Evolutionary conservation across 2,888 invertebrate species (phyloP), one percentile per base, ranked within the genome.

Genomic region (Oscheius sp.): DNA sequence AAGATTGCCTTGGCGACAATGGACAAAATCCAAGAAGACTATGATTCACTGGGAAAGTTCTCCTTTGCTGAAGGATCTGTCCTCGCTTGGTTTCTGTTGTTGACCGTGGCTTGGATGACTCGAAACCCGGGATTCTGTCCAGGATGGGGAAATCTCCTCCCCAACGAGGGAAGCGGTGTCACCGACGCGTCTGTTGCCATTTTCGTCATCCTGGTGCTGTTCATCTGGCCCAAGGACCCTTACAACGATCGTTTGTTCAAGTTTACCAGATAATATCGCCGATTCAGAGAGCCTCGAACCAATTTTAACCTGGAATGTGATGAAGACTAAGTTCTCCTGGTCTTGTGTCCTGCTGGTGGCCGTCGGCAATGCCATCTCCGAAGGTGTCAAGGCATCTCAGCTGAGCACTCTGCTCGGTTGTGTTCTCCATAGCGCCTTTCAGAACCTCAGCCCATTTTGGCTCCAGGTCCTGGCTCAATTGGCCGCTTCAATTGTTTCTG

Each of bases 251-350:
- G 46, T 46, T 16, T 21, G 56, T 49, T 13, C 13, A 49, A 2
- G 3, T 49, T 49, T 49, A 18, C 13, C 6, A 16, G 21, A 21
- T 7, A 13, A 49, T 49, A 7, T 49, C 5, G 9, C 9, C 9
- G 9, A 7, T 55, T 55, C 23, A 55, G 55, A 55, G 5, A 43
- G n/a, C 25, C 35, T 66, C 23, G 49, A 25, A 16, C 75, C 82
- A 21, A 78, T 82, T 58, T 70, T 82, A 23, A 79, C 76, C n/a
- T 82, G 82, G 82, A 53, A 63, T 2, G 75, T 75, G 35, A 78
- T 80, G 77, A 78, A 82, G 35, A 71, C 58, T n/a, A 77, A 76
- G 55, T 78, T 71, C 53, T 75, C 77, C 2, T 82, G 82, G 82
- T 76, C 75, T 0, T 80, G 80, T 43, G 72, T 78, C 7, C 72